Evolutionary conservation across 2,113 vertebrate genomes (phyloP).

Genomic region (Oreochromis spilurus): DNA sequence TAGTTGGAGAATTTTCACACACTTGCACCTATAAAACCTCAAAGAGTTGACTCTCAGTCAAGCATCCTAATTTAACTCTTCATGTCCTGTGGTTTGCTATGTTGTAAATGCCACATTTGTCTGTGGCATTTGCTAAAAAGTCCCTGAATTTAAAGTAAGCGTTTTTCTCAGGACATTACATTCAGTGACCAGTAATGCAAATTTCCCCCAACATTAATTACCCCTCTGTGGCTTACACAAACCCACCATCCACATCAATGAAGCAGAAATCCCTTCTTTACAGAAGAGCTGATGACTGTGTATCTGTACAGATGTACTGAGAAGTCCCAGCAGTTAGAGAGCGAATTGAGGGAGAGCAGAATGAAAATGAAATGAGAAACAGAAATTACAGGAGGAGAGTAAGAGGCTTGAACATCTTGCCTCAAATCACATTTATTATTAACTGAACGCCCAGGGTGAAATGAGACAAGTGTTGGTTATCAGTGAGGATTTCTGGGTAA

Average conservation of each 20-base stretch:
- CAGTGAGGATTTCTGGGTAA: not conserved
- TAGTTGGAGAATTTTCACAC: not conserved
- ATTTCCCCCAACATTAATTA: not conserved
- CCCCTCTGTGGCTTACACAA: not conserved
- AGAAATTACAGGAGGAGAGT: not conserved
- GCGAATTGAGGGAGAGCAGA: not conserved
- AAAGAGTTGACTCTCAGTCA: not conserved
- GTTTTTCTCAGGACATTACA: not conserved
- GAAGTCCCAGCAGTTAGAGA: not conserved
- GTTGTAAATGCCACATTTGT: not conserved
- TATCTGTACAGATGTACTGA: not conserved
- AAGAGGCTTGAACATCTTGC: not conserved
- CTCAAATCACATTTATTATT: slow-evolving; percentile 12
- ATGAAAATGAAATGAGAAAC: not conserved
- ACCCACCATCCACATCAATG: not conserved
- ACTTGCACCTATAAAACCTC: not conserved
- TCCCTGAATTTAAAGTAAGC: not conserved
- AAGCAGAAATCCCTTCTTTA: not conserved
- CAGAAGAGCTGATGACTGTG: not conserved
- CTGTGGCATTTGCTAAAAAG: not conserved
- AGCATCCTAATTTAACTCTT: not conserved
- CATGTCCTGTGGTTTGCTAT: not conserved
- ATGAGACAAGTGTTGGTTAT: not conserved
- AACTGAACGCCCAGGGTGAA: not conserved
- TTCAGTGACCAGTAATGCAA: not conserved